Percentiles rank a stretch among this genome's conserved stretches.
phyloP scores from a whole-genome alignment of 1,140 invertebrate species.

The Pomphorhynchus laevis region DNA sequence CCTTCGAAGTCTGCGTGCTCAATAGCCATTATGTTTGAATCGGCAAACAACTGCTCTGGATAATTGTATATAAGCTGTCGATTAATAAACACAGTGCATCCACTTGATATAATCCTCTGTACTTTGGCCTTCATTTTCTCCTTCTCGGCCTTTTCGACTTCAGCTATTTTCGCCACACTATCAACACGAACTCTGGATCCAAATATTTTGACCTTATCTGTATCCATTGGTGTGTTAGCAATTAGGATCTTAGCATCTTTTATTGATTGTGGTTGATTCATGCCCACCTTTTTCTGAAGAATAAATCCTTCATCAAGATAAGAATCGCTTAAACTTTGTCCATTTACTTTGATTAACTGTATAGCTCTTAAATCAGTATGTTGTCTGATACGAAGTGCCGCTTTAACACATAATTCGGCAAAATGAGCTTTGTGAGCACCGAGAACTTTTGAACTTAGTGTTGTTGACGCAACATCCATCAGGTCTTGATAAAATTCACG shows the following conservation, averaged over 20 bases:
- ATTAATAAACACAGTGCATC: slow-evolving; percentile 94
- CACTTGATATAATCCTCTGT: slow-evolving; percentile 66
- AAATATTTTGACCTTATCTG: slow-evolving; percentile 93
- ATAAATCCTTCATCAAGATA: slow-evolving; percentile 92
- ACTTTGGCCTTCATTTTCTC: slow-evolving; percentile 99
- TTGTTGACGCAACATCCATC: slow-evolving; percentile 78
- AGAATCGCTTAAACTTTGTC: slow-evolving; percentile 56
- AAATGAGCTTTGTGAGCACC: slow-evolving; percentile 89
- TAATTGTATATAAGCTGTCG: slow-evolving; percentile 98
- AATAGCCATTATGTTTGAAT: slow-evolving; percentile 89
- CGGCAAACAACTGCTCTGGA: slow-evolving; percentile 91
- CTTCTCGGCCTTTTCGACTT: slow-evolving; percentile 80
- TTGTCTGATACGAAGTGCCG: slow-evolving; percentile 51
- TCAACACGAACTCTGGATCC: slow-evolving; percentile 83
- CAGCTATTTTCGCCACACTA: slow-evolving; percentile 82
- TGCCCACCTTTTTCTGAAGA: slow-evolving; percentile 66
- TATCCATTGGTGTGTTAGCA: slow-evolving; percentile 99
- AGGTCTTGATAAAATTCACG: slow-evolving; percentile 49
- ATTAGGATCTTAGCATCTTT: slow-evolving; percentile 80
- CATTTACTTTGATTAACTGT: slow-evolving; percentile 80
- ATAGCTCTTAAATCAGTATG: slow-evolving; percentile 58
- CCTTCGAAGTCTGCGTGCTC: slow-evolving; percentile 99
- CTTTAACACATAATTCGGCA: slow-evolving; percentile 62
- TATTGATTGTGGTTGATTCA: slow-evolving; percentile 48
- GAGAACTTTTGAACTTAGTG: slow-evolving; percentile 83